Evolutionary conservation across 2,888 invertebrate species (phyloP).

Genomic region (Plagiodera versicolora): DNA sequence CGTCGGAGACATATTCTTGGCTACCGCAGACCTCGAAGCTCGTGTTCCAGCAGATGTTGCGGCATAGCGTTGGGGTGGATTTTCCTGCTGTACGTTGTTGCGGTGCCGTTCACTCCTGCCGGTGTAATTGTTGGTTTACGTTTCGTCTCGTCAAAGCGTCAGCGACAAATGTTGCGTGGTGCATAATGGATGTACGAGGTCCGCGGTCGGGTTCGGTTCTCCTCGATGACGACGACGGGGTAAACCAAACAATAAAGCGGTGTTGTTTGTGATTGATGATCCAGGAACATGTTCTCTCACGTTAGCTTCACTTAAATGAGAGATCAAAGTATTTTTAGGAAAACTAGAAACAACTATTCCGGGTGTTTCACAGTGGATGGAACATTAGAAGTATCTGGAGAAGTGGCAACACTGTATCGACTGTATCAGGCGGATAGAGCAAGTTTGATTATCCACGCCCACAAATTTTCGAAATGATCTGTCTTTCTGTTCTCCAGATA

Average conservation of each 20-base stretch:
- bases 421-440: too few relatives aligned
- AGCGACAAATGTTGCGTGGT: constrained; percentile 38
- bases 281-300: too few relatives aligned
- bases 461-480: too few relatives aligned
- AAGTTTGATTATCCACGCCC: too few relatives aligned
- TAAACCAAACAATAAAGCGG: not conserved
- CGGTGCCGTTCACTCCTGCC: constrained; percentile 25
- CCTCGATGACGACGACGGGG: not conserved
- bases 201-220: not conserved
- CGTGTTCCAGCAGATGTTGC: constrained; percentile 45
- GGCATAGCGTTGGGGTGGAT: constrained; percentile 32
- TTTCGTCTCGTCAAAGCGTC: constrained; percentile 32
- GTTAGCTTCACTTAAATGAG: too few relatives aligned
- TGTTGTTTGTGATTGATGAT: not conserved
- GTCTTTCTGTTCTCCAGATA: too few relatives aligned
- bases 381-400: too few relatives aligned
- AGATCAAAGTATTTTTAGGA: too few relatives aligned
- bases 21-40: constrained; percentile 36
- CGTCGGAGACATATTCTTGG: constrained; percentile 24
- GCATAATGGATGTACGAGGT: constrained; percentile 7
- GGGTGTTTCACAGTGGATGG: too few relatives aligned
- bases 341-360: too few relatives aligned
- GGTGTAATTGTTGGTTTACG: constrained; percentile 33
- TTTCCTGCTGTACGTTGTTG: constrained; percentile 25
- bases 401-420: too few relatives aligned